Evolutionary conservation across 2,113 vertebrate species (phyloP), one percentile per base, ranked within the genome.

Genomic region (Benitochromis conjunctus): DNA sequence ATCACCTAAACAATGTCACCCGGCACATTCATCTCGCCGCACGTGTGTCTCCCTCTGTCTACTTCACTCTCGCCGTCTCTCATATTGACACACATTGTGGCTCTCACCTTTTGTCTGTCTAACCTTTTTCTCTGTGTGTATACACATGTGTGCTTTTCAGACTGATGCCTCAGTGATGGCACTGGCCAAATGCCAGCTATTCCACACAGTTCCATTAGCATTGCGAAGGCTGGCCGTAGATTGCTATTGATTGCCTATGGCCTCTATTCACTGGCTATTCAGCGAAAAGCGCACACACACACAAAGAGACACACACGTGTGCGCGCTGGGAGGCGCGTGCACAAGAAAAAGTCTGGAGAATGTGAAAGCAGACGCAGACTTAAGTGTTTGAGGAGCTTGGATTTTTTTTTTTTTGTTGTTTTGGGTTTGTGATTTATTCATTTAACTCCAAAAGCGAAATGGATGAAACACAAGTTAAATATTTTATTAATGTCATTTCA

Each of bases 221-320:
- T 94, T 84, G 91, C 57, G 71, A 92, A 90, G 85, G 90, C 93
- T 88, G 90, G 76, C 85, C 86, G 89, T 91, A 92, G 95, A 95
- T 95, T 95, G 94, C 92, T 95, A 95, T 95, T 95, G 95, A 95
- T 94, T 93, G 88, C 86, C 86, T 84, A 77, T 86, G 71, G 92
- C 91, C 90, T 91, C 92, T 91, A 79, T 95, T 95, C 92, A 91
- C 91, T 84, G 91, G 91, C 86, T 88, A 51, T 90, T 92, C 90
- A 89, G 69, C 48, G 31, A 21, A 86, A 48, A 79, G 78, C 51
- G 8, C 82, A 48, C 80, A 84, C 64, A 83, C 62, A 64, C 51
- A 46, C 55, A 62, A 10, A 36, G 43, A 7, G 60, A 80, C 80
- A 80, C 66, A 84, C 79, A 66, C 24, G 36, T 41, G 43, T 11